Conservation (phyloP, 64 coral and sea anemone species). For the Porites australiensis region DNA sequence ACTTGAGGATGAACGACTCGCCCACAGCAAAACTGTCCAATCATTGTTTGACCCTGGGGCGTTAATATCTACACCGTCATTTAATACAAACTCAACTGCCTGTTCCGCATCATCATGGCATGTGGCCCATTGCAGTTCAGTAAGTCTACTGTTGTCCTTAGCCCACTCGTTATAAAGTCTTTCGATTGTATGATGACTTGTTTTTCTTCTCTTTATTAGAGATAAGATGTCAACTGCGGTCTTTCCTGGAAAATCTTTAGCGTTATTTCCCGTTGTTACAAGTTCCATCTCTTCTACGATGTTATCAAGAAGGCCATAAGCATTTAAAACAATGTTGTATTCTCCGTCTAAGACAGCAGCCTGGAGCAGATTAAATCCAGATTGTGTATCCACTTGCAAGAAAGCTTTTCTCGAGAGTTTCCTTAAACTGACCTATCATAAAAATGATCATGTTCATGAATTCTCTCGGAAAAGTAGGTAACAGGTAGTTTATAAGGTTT, state of each 20-base stretch:
- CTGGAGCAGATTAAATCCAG: background rate
- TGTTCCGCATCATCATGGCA: too few species aligned
- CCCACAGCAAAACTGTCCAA: background rate
- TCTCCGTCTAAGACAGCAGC: background rate
- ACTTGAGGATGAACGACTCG: background rate
- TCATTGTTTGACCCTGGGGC: background rate
- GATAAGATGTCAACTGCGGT: background rate
- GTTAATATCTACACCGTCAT: background rate
- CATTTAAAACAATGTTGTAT: background rate
- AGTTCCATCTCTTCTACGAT: background rate
- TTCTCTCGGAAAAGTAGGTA: too few species aligned
- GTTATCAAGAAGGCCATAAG: background rate
- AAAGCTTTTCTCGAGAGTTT: background rate
- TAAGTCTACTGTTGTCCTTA: background rate
- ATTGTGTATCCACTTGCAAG: background rate
- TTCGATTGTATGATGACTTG: background rate
- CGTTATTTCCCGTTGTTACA: too few species aligned
- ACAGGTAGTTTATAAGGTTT: too few species aligned
- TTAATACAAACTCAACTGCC: too few species aligned
- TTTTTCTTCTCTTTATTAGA: background rate
- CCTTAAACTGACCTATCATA: background rate
- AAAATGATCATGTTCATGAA: background rate
- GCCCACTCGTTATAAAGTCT: background rate
- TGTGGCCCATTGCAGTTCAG: too few species aligned
- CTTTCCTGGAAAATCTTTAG: background rate